Evolutionary conservation across 2,113 vertebrate genomes (phyloP).

Genomic region (Ceyx melanurus): DNA sequence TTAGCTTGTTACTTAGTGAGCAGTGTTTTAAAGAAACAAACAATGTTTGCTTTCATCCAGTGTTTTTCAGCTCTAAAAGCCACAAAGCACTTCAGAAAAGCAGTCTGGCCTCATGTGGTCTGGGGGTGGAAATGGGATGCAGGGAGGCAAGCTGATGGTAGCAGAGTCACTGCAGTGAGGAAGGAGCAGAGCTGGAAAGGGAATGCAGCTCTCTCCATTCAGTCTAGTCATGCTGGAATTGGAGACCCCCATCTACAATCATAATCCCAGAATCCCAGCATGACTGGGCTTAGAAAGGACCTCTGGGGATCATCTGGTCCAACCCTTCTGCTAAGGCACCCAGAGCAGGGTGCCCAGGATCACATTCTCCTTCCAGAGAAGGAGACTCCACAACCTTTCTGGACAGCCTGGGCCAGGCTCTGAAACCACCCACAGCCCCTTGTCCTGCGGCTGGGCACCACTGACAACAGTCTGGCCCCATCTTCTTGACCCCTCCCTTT

Average conservation of each 20-base stretch:
- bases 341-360: neutral
- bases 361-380: neutral
- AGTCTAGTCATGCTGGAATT: neutral
- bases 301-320: neutral
- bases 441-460: neutral
- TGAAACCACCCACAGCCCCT: neutral
- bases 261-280: neutral
- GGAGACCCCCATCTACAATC: neutral
- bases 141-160: neutral
- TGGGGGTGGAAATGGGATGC: neutral
- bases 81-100: neutral
- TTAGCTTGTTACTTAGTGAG: constrained; percentile 2
- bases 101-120: neutral
- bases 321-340: neutral
- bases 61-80: neutral
- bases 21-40: neutral
- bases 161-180: neutral
- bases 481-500: neutral
- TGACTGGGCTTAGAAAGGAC: neutral
- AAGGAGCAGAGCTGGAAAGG: neutral
- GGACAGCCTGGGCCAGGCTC: neutral
- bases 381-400: neutral
- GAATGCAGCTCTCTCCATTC: neutral
- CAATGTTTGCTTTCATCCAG: neutral
- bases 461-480: neutral